phyloP scores from a whole-genome alignment of 2,113 vertebrate genomes.

The Apodemus sylvaticus region DNA sequence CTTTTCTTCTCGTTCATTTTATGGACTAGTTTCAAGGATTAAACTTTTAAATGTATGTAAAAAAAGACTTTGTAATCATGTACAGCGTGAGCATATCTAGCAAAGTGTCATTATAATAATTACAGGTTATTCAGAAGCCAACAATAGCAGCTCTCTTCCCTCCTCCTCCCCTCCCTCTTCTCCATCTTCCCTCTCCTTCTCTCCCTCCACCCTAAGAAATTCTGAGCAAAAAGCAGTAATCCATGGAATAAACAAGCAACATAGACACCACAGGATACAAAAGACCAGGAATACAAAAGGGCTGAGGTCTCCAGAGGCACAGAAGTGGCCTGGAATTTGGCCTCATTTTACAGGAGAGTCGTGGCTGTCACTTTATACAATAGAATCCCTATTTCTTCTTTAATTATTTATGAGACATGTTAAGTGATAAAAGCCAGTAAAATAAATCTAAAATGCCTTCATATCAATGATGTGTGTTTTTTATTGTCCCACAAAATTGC shows the following conservation, averaged over 20 bases:
- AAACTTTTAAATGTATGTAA: slow-evolving; percentile 28
- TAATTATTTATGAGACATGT: slow-evolving; percentile 21
- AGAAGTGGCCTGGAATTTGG: not conserved
- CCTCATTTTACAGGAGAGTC: not conserved
- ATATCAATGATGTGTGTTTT: slow-evolving; percentile 1
- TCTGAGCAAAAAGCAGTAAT: slow-evolving; percentile 47
- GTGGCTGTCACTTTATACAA: not conserved
- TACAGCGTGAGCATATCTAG: not conserved
- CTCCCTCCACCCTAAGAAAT: slow-evolving; percentile 36
- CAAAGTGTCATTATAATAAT: slow-evolving; percentile 51
- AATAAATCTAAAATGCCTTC: not conserved
- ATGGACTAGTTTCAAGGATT: slow-evolving; percentile 32
- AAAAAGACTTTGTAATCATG: slow-evolving; percentile 46
- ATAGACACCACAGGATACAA: not conserved
- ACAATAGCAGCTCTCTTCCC: slow-evolving; percentile 21
- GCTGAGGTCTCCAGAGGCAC: not conserved
- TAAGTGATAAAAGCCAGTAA: slow-evolving; percentile 10
- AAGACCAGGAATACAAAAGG: slow-evolving; percentile 46
- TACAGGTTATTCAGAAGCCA: slow-evolving; percentile 56
- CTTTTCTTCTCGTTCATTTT: slow-evolving; percentile 57
- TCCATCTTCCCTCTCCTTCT: not conserved
- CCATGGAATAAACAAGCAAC: slow-evolving; percentile 19
- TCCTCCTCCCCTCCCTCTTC: not conserved
- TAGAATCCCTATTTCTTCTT: not conserved
- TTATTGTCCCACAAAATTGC: not conserved